phyloP scores from a whole-genome alignment of 2,113 vertebrate species.

The Solea senegalensis region DNA sequence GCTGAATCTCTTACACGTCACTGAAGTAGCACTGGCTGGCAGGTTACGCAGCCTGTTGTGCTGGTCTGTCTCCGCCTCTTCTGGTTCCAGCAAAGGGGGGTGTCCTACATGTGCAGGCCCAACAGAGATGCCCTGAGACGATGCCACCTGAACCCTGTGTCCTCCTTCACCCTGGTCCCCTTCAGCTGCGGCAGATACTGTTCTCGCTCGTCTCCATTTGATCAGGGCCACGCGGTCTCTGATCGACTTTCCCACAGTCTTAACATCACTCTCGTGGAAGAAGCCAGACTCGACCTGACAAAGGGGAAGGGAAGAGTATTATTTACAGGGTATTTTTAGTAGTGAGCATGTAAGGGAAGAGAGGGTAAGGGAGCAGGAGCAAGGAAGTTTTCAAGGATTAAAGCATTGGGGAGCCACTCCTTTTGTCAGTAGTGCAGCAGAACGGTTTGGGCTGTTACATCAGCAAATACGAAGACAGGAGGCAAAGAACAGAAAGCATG shows the following conservation, averaged over 20 bases:
- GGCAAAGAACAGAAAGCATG: not conserved
- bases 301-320: slow-evolving; percentile 34
- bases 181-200: slow-evolving; percentile 79
- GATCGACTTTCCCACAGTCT: slow-evolving; percentile 95
- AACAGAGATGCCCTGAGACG: slow-evolving; percentile 69
- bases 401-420: slow-evolving; percentile 34
- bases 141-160: slow-evolving; percentile 44
- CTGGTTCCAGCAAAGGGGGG: slow-evolving; percentile 77
- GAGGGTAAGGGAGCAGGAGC: slow-evolving; percentile 25
- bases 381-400: slow-evolving; percentile 50
- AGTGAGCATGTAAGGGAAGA: slow-evolving; percentile 42
- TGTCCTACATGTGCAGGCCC: slow-evolving; percentile 69
- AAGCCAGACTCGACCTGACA: slow-evolving; percentile 77
- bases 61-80: slow-evolving; percentile 89
- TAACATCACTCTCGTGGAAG: slow-evolving; percentile 88
- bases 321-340: slow-evolving; percentile 61
- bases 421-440: slow-evolving; percentile 44
- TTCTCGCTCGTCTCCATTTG: slow-evolving; percentile 91
- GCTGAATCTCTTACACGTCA: slow-evolving; percentile 86
- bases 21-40: slow-evolving; percentile 88
- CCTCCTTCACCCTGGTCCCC: slow-evolving; percentile 79
- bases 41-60: slow-evolving; percentile 82
- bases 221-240: slow-evolving; percentile 92
- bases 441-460: slow-evolving; percentile 34
- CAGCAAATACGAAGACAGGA: slow-evolving; percentile 1